Evolutionary conservation across 2,113 vertebrate species (phyloP), one percentile per base, ranked within the genome.

Genomic region (Lampris megalopsis): DNA sequence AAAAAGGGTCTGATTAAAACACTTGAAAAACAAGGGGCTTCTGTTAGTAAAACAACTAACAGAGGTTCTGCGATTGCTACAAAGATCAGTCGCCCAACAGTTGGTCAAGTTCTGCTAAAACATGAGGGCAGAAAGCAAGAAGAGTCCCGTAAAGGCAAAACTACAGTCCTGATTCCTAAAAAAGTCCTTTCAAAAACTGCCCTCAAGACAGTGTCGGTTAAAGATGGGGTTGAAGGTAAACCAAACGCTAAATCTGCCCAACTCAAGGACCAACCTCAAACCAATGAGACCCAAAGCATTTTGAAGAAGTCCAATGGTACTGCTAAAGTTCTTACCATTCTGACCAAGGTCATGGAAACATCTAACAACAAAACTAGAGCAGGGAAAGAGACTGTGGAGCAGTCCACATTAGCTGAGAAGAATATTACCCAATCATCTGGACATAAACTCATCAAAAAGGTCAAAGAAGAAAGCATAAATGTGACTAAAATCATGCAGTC

Each of bases 251-350:
- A 89, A 64, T 60, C 84, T 45, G 64, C 79, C 49, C 80, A 89
- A 24, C 78, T 86, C 41, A 92, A 91, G 89, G 94, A 92, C n/a
- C 76, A 93, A 41, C 88, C 92, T 75, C 76, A 79, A 35, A 63
- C 42, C 8, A 94, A 93, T 63, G 47, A 65, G n/a, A 93, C 82
- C 38, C 84, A 78, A 60, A 79, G 7, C 66, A 74, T 11, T 56
- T 40, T 73, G 9, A 92, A 80, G 42, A 89, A 83, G 68, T 62
- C 48, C 1, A 90, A 86, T 47, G 41, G 63, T 50, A 85, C 84
- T 1, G 65, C 70, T 53, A 93, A 91, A 85, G 64, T 65, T 60
- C 70, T 63, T 50, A 77, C 59, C 5, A 77, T 77, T 66, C 37
- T 81, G 13, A 49, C 81, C 56, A 89, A 86, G 63, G 71, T 1